Percentiles rank a stretch among this genome's conserved stretches.
phyloP scores from a whole-genome alignment of 2,888 invertebrate species.

The Alsophila aescularia region DNA sequence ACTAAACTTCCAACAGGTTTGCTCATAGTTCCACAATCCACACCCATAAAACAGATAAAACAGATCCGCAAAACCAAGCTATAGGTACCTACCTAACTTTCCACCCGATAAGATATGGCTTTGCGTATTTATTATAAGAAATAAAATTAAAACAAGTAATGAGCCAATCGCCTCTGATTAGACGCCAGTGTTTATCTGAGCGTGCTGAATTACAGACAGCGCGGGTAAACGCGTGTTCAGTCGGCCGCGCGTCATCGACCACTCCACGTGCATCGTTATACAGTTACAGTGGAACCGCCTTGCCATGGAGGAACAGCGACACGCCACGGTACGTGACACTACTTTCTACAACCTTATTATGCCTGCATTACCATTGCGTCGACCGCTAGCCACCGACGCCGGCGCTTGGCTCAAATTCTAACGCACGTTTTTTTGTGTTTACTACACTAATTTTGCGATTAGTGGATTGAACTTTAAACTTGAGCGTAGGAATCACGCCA shows the following conservation, averaged over 20 bases:
- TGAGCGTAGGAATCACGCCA: slow-evolving; percentile 57
- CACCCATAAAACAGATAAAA: slow-evolving; percentile 15
- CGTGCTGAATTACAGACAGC: slow-evolving; percentile 53
- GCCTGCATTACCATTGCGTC: slow-evolving; percentile 7
- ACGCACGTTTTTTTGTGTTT: slow-evolving; percentile 47
- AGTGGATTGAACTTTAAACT: slow-evolving; percentile 76
- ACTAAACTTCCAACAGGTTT: background rate
- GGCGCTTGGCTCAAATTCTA: slow-evolving; percentile 21
- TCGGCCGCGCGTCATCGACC: slow-evolving; percentile 52
- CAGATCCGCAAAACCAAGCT: slow-evolving; percentile 3
- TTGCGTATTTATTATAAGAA: slow-evolving; percentile 34
- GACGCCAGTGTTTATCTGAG: slow-evolving; percentile 66
- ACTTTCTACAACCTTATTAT: slow-evolving; percentile 35
- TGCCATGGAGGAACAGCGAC: slow-evolving; percentile 50
- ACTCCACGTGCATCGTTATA: slow-evolving; percentile 53
- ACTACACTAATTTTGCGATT: slow-evolving; percentile 46
- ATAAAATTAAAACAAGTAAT: slow-evolving; percentile 35
- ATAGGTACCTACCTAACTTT: background rate
- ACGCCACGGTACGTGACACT: slow-evolving; percentile 56
- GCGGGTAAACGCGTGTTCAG: slow-evolving; percentile 54
- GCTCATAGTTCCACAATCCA: background rate
- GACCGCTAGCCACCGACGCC: slow-evolving; percentile 18
- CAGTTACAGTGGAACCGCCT: slow-evolving; percentile 27
- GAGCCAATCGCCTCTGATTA: slow-evolving; percentile 59
- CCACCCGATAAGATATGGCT: slow-evolving; percentile 37